Evolutionary conservation across 2,888 invertebrate genomes (phyloP).

Genomic region (Penaeus monodon): DNA sequence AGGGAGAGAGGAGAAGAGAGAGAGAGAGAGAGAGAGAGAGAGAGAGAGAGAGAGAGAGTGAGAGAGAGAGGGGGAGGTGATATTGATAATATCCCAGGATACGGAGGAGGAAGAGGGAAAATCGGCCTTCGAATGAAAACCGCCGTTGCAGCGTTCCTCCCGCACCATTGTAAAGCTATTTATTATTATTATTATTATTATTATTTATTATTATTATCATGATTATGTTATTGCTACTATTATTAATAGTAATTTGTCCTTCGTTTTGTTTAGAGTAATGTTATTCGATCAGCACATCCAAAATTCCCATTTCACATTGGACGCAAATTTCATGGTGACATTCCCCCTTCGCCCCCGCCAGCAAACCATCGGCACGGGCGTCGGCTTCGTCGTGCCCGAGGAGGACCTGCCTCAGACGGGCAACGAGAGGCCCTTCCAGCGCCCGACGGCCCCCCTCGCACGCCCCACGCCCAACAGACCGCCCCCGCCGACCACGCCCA

Average conservation of each 20-base stretch:
- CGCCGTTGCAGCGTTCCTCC: too few species aligned
- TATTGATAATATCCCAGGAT: background rate
- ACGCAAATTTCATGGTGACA: too few species aligned
- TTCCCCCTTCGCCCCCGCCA: background rate
- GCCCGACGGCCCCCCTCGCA: background rate
- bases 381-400: conserved; percentile 63
- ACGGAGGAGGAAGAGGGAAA: background rate
- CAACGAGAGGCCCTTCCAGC: conserved; percentile 8
- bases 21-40: background rate
- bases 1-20: background rate
- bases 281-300: too few species aligned
- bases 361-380: conserved; percentile 65
- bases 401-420: conserved; percentile 68
- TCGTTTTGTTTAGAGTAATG: too few species aligned
- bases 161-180: too few species aligned
- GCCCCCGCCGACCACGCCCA: conserved; percentile 18
- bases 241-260: too few species aligned
- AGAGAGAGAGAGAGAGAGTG: background rate
- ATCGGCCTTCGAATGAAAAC: background rate
- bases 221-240: too few species aligned
- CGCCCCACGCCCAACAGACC: conserved; percentile 21
- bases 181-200: too few species aligned
- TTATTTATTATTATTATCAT: too few species aligned
- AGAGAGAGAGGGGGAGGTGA: too few species aligned
- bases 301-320: too few species aligned